phyloP scores from a whole-genome alignment of 1,140 invertebrate species.

The Drosophila miranda region DNA sequence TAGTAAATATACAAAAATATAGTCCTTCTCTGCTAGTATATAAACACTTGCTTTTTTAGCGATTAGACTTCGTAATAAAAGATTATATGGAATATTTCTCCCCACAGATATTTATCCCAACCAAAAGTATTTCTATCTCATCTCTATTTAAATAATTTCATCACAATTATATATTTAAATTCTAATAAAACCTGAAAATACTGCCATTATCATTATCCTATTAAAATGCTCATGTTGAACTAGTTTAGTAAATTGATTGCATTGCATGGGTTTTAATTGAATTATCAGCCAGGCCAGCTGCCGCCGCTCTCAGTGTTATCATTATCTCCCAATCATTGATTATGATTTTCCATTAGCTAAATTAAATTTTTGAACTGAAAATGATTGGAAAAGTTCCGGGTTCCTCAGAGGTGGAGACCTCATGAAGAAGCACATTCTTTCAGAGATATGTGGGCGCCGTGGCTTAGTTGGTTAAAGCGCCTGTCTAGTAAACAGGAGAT shows the following conservation, averaged over 20 bases:
- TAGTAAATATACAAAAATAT: too few species aligned
- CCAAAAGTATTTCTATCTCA: too few species aligned
- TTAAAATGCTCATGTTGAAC: too few species aligned
- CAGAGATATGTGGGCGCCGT: slow-evolving; percentile 82
- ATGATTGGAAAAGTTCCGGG: not conserved
- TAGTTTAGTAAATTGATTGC: too few species aligned
- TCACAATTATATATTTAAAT: too few species aligned
- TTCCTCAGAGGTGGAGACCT: not conserved
- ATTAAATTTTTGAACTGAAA: slow-evolving; percentile 28
- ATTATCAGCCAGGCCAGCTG: slow-evolving; percentile 8
- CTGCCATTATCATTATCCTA: not conserved
- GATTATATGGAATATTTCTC: too few species aligned
- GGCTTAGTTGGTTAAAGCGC: slow-evolving; percentile 86
- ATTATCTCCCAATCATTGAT: not conserved
- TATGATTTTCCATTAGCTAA: slow-evolving; percentile 10
- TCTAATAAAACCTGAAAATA: not conserved
- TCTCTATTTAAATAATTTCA: too few species aligned
- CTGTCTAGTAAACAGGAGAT: slow-evolving; percentile 86
- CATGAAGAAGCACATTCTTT: not conserved
- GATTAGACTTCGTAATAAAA: too few species aligned
- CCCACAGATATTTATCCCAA: too few species aligned
- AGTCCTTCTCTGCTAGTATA: too few species aligned
- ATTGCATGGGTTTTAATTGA: too few species aligned
- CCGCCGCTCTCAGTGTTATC: slow-evolving; percentile 2
- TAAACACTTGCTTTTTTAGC: too few species aligned